Base-by-base conservation (phyloP, 30 jellyfish, hydroid and myxozoan species). In the Pelagia noctiluca region DNA sequence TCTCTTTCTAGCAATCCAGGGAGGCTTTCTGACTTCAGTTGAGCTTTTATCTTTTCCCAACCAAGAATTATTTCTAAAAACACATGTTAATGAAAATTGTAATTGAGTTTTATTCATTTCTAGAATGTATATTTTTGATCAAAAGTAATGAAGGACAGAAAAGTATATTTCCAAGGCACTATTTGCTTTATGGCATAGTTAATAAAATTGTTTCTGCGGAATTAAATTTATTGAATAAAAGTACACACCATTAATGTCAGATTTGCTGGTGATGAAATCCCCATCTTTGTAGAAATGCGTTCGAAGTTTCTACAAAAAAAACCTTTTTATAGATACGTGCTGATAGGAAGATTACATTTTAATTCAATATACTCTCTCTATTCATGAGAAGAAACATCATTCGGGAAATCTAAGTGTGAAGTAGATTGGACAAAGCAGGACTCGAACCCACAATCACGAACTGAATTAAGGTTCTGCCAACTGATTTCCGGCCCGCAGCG, bases 281-380 rank as follows among this genome's bases (percentile, higher is more conserved):
- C 96, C 96, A 26, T 76, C 91, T 21, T 38, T 46, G 63, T 86
- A 86, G 67, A 76, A 29, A 28, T 86, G 76, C 35, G 77, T 22
- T 24, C 96, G 86, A 35, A 62, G 62, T 68, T 76, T 76, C 96
- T 86, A 76, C 36, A 63, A 52, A 19, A 4, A 30, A 52, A 19
- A n/a, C n/a, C n/a, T n/a, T n/a, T n/a, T n/a, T n/a, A n/a, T n/a
- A n/a, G n/a, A n/a, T n/a, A n/a, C n/a, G n/a, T n/a, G n/a, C n/a
- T n/a, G n/a, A n/a, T n/a, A n/a, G n/a, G n/a, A n/a, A n/a, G n/a
- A n/a, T n/a, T n/a, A n/a, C n/a, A n/a, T n/a, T n/a, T n/a, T n/a
- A n/a, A n/a, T n/a, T n/a, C n/a, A n/a, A n/a, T n/a, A n/a, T n/a
- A n/a, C n/a, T n/a, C n/a, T n/a, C n/a, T n/a, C n/a, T n/a, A n/a